Evolutionary conservation across 2,888 invertebrate genomes (phyloP).

Genomic region (Icerya purchasi): DNA sequence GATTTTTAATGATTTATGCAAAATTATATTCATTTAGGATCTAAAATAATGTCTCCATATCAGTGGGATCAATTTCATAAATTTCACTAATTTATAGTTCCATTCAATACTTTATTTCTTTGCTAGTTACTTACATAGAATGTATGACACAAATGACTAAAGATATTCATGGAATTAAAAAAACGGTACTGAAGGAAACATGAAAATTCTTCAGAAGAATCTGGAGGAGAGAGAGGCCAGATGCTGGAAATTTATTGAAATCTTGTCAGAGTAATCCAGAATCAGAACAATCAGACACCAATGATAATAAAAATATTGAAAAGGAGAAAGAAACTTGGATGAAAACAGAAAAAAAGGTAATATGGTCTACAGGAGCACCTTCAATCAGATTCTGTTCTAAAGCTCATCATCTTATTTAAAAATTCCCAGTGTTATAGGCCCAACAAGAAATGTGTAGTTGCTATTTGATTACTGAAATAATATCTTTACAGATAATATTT

Average conservation of each 20-base stretch:
- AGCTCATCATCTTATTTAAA: no score
- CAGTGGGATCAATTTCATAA: no score
- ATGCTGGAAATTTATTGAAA: neutral
- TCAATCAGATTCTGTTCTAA: no score
- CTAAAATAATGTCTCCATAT: neutral
- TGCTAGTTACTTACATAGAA: neutral
- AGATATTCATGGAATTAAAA: neutral
- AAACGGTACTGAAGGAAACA: neutral
- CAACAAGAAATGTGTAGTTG: no score
- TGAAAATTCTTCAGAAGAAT: neutral
- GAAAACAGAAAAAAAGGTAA: neutral
- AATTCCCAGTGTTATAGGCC: no score
- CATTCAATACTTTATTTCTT: neutral
- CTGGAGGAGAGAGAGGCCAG: neutral
- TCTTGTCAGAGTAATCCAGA: neutral
- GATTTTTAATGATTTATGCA: neutral
- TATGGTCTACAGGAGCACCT: no score
- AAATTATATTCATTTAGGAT: neutral
- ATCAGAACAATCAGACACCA: neutral
- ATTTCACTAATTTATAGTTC: neutral
- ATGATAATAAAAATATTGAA: neutral
- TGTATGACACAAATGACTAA: neutral
- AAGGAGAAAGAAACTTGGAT: neutral
- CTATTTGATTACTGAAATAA: no score
- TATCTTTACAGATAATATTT: no score